A percentile compares a stretch with the other conserved stretches of the same genome.
Conservation (phyloP, 2,888 invertebrate genomes). For the Papilio demoleus region DNA sequence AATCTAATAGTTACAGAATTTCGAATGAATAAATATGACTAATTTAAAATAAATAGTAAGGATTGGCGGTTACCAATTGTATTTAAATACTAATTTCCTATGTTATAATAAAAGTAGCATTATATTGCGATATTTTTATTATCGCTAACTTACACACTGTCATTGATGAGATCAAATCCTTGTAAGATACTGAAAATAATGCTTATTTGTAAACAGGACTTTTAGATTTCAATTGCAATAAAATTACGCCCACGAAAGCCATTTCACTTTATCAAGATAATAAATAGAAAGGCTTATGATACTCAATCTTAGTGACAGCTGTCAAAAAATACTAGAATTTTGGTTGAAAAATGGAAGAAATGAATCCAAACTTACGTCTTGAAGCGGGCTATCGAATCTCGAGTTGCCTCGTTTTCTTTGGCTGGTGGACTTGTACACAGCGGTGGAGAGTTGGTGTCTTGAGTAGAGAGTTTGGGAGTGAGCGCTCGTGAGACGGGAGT, state of each 20-base stretch:
- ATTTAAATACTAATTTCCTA: slow-evolving; percentile 1
- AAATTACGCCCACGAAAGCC: background rate
- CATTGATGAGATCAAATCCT: slow-evolving; percentile 37
- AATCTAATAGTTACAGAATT: slow-evolving; percentile 3
- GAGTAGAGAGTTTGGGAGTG: slow-evolving; percentile 52
- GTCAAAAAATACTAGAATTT: background rate
- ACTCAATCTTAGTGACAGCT: no score
- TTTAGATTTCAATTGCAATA: background rate
- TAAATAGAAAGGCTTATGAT: no score
- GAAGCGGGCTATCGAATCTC: slow-evolving; percentile 74
- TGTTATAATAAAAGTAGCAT: slow-evolving; percentile 9
- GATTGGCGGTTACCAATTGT: background rate
- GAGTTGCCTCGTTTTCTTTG: slow-evolving; percentile 66
- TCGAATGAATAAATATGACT: background rate
- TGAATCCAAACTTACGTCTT: slow-evolving; percentile 72
- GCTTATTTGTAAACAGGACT: slow-evolving; percentile 19
- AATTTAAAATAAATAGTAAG: slow-evolving; percentile 3
- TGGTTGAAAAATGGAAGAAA: background rate
- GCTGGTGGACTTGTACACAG: slow-evolving; percentile 74
- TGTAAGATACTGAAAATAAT: slow-evolving; percentile 39
- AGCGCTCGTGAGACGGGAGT: slow-evolving; percentile 44
- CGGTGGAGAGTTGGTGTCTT: slow-evolving; percentile 71
- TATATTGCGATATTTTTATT: background rate
- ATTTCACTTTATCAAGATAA: no score
- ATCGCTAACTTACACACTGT: slow-evolving; percentile 34